A percentile compares a stretch with the other conserved stretches of the same genome.
Evolutionary conservation across 2,888 invertebrate genomes (phyloP).

Genomic region (Ephialtes manifestator): DNA sequence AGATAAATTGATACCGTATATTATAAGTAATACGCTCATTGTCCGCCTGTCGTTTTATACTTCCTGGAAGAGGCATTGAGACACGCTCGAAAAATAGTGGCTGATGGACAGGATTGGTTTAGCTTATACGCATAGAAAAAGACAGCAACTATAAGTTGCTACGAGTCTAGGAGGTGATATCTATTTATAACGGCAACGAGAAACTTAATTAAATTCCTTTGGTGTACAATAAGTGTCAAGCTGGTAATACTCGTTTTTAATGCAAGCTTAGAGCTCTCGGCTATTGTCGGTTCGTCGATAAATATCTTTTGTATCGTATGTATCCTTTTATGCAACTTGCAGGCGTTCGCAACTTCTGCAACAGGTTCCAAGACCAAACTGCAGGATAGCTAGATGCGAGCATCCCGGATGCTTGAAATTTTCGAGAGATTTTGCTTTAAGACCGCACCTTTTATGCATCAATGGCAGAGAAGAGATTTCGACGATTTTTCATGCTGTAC

Average conservation of each 20-base stretch:
- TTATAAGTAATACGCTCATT: conserved; percentile 20
- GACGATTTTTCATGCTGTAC: background rate
- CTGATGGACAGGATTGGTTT: background rate
- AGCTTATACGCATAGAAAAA: background rate
- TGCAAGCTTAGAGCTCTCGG: conserved; percentile 29
- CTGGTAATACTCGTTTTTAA: conserved; percentile 48
- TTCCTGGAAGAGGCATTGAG: conserved; percentile 9
- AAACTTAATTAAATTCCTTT: conserved; percentile 66
- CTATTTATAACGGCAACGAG: conserved; percentile 27
- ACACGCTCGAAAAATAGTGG: conserved; percentile 16
- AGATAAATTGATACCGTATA: conserved; percentile 25
- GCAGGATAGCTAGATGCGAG: background rate
- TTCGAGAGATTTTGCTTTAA: background rate
- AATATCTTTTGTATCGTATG: conserved; percentile 50
- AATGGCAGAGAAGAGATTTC: background rate
- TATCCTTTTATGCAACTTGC: background rate
- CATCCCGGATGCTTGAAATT: conserved; percentile 1
- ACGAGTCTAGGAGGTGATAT: conserved; percentile 6
- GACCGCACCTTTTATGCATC: background rate
- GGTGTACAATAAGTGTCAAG: conserved; percentile 60
- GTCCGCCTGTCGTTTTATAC: conserved; percentile 21
- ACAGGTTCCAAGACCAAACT: conserved; percentile 40
- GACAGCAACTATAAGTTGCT: background rate
- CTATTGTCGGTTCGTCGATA: conserved; percentile 52
- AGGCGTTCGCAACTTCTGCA: conserved; percentile 8